phyloP scores from a whole-genome alignment of 2,113 vertebrate genomes.

The Microtus ochrogaster region DNA sequence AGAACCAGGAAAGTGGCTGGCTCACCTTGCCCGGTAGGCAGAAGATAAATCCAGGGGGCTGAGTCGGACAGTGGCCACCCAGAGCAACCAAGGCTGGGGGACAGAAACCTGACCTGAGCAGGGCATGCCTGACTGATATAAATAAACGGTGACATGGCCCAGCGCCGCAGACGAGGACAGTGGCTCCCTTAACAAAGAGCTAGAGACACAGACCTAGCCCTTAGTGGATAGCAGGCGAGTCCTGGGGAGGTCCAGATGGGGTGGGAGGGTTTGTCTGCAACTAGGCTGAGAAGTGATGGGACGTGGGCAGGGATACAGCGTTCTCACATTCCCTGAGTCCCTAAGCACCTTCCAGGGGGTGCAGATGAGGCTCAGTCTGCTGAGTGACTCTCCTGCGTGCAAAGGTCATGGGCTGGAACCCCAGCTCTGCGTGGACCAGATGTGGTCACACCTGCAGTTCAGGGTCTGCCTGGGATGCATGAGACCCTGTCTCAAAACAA shows the following conservation, averaged over 20 bases:
- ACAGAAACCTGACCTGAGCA: slow-evolving; percentile 9
- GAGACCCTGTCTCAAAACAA: background rate
- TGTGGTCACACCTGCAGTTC: background rate
- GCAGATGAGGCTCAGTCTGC: background rate
- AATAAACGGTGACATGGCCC: background rate
- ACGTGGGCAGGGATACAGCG: background rate
- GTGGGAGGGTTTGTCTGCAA: slow-evolving; percentile 18
- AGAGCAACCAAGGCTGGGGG: background rate
- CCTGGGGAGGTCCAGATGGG: background rate
- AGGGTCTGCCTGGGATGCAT: background rate
- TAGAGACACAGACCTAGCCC: background rate
- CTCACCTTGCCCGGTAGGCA: background rate
- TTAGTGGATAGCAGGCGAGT: background rate
- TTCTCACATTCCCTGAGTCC: background rate
- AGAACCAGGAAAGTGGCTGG: background rate
- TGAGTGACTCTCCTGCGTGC: background rate
- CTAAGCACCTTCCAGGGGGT: background rate
- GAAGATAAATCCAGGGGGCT: background rate
- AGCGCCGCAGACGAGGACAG: background rate
- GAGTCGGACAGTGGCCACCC: background rate
- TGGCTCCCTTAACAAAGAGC: background rate
- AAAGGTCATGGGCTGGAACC: background rate
- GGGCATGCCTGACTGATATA: background rate
- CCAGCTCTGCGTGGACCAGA: background rate
- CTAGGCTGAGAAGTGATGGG: background rate